A percentile compares a stretch with the other conserved stretches of the same genome.
phyloP scores from a whole-genome alignment of 2,797 vertebrate species.

The Hypotaenidia okinawae region DNA sequence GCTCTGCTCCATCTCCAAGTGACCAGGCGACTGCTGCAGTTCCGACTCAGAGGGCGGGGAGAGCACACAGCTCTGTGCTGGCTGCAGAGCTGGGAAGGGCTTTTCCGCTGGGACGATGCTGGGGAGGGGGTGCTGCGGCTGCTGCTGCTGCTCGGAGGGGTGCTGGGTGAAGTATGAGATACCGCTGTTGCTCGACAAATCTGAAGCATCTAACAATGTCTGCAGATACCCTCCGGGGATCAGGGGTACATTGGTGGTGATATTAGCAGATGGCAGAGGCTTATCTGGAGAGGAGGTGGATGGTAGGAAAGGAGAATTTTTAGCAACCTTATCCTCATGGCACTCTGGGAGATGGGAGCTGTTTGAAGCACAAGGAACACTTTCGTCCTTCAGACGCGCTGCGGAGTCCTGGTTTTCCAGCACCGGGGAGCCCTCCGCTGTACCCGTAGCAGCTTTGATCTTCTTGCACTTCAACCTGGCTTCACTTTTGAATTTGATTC shows the following conservation, averaged over 20 bases:
- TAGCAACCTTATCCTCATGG: constrained; percentile 81
- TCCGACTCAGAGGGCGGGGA: constrained; percentile 94
- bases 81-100: constrained; percentile 89
- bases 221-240: constrained; percentile 98
- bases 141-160: constrained; percentile 81
- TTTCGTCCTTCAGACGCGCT: constrained; percentile 82
- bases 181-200: constrained; percentile 87
- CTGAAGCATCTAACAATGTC: constrained; percentile 96
- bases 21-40: constrained; percentile 93
- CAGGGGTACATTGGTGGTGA: constrained; percentile 90
- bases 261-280: constrained; percentile 87
- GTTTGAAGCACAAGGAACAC: constrained; percentile 82
- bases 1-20: constrained; percentile 84
- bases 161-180: constrained; percentile 92
- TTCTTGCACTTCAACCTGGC: constrained; percentile 95
- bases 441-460: constrained; percentile 85
- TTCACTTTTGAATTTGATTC: constrained; percentile 99
- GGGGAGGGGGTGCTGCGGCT: constrained; percentile 77
- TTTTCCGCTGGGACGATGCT: constrained; percentile 88
- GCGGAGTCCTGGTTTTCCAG: constrained; percentile 84
- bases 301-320: constrained; percentile 92
- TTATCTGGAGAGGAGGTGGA: constrained; percentile 92
- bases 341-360: constrained; percentile 88
- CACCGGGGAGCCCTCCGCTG: constrained; percentile 77
- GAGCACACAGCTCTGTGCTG: constrained; percentile 92